phyloP scores from a whole-genome alignment of 2,113 vertebrate species.

The Ptyas mucosa region DNA sequence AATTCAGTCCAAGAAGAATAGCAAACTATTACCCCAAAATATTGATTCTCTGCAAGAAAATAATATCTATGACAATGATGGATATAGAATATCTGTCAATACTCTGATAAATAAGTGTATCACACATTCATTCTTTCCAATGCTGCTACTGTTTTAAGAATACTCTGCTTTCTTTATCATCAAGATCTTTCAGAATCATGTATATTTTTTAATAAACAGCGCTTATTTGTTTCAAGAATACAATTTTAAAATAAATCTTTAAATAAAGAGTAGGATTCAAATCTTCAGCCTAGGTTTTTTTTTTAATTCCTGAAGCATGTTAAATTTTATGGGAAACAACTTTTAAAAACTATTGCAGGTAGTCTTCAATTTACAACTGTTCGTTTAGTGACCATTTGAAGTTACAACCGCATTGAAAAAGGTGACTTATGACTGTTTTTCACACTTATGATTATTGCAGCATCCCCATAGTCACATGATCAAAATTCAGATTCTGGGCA shows the following conservation, averaged over 20 bases:
- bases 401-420: neutral
- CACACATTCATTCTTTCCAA: neutral
- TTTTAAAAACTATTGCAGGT: neutral
- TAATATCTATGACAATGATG: neutral
- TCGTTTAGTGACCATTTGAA: neutral
- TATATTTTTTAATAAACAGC: neutral
- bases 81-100: neutral
- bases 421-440: neutral
- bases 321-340: neutral
- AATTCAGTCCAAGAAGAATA: neutral
- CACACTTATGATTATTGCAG: neutral
- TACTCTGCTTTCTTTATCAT: neutral
- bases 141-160: neutral
- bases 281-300: neutral
- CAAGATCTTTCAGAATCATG: neutral
- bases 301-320: neutral
- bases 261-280: neutral
- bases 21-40: neutral
- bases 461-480: neutral
- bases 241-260: neutral
- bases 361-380: too few relatives aligned
- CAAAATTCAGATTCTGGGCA: neutral
- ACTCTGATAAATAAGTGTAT: neutral
- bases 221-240: neutral
- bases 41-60: neutral